Evolutionary conservation across 2,797 vertebrate genomes (phyloP), one percentile per base, ranked within the genome.

Genomic region (Poeciliopsis gracilis): DNA sequence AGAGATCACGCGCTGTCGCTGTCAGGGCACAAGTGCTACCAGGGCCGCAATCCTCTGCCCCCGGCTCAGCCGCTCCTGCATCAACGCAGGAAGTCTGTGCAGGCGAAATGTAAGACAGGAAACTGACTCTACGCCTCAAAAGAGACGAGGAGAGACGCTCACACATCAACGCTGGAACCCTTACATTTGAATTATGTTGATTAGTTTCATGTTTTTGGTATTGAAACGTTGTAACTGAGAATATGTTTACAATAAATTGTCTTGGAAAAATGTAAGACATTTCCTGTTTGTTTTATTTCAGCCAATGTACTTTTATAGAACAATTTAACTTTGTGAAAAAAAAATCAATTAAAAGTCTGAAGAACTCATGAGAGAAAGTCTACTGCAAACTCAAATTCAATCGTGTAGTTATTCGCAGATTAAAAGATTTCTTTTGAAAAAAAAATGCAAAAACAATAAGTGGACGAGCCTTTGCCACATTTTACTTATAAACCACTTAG

Each of bases 41-140:
- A 84, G 33, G 75, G 57, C 75, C 84, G 61, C 82, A 93, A 72
- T 67, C 87, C 85, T 5, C 84, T 92, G 1, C 89, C 90, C 28
- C 84, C 91, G 0, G 41, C 86, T 1, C 77, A 75, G 33, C 88
- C 92, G 1, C 85, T 76, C 3, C 74, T 55, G 77, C 79, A 80
- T 7, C 93, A 90, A 69, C 36, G 73, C 59, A 91, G 76, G 66
- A 93, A 69, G 36, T 23, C 77, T 0, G 46, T 79, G 11, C 46
- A 61, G 66, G 30, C 69, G 18, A 93, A 89, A 83, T 28, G 72
- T 49, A 88, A 89, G 78, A 23, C 81, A 8, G 84, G 57, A 80
- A 87, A 88, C 1, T 83, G 75, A 91, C 36, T 15, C n/a, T 10
- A 4, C 18, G 0, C 61, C 18, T 38, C 61, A 38, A 9, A 15